phyloP scores from a whole-genome alignment of 2,888 invertebrate genomes.

The Odontomyia ornata region DNA sequence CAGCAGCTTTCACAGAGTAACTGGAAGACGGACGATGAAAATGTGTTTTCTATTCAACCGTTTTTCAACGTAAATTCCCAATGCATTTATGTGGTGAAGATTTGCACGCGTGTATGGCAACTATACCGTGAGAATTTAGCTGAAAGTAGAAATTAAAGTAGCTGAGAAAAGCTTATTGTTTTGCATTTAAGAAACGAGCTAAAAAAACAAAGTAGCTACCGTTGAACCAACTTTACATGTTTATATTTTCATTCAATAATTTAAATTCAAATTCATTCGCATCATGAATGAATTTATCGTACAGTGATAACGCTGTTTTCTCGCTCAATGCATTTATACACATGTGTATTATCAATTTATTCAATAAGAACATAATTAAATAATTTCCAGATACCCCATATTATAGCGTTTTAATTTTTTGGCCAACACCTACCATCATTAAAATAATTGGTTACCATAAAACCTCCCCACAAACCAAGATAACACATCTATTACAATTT shows the following conservation, averaged over 20 bases:
- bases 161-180: neutral
- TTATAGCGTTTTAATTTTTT: too few relatives aligned
- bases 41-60: neutral
- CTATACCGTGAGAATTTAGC: slow-evolving; percentile 44
- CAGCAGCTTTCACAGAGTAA: slow-evolving; percentile 18
- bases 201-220: neutral
- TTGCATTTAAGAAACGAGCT: neutral
- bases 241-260: too few relatives aligned
- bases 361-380: too few relatives aligned
- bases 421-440: neutral
- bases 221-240: neutral
- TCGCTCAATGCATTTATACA: too few relatives aligned
- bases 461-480: slow-evolving; percentile 46
- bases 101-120: slow-evolving; percentile 23
- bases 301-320: too few relatives aligned
- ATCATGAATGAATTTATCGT: too few relatives aligned
- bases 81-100: neutral
- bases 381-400: too few relatives aligned
- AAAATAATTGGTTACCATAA: neutral
- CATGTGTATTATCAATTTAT: too few relatives aligned
- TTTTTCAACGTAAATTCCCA: neutral
- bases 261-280: too few relatives aligned
- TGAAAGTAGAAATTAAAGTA: neutral
- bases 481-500: slow-evolving; percentile 52
- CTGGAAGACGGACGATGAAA: neutral